A percentile compares a stretch with the other conserved stretches of the same genome.
phyloP scores from a whole-genome alignment of 2,797 vertebrate genomes.

The Huso huso region DNA sequence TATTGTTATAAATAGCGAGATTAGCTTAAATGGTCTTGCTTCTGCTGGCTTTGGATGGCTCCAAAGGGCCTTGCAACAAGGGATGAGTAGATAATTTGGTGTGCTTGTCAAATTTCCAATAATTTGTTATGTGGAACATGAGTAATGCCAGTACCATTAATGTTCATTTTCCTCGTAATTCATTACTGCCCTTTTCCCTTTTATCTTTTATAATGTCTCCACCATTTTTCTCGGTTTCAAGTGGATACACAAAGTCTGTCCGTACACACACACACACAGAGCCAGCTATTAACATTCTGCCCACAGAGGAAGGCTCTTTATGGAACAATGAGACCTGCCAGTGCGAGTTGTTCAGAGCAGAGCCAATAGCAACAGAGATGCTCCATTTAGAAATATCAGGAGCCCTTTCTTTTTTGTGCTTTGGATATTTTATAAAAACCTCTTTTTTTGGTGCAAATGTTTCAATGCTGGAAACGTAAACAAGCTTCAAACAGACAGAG shows the following conservation, averaged over 20 bases:
- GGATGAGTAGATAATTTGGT: constrained; percentile 99
- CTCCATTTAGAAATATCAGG: too few species aligned
- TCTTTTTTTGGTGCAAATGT: constrained; percentile 9
- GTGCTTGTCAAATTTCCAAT: constrained; percentile 99
- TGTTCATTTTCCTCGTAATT: constrained; percentile 99
- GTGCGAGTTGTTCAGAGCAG: too few species aligned
- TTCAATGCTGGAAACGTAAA: constrained; percentile 44
- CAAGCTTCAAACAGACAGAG: constrained; percentile 37
- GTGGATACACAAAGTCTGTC: constrained; percentile 77
- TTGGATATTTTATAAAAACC: too few species aligned
- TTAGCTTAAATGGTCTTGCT: constrained; percentile 99
- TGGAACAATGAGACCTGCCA: too few species aligned
- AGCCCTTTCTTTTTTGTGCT: too few species aligned
- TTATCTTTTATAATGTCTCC: constrained; percentile 95
- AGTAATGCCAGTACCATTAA: constrained; percentile 99
- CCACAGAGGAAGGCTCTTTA: constrained; percentile 46
- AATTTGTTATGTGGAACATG: constrained; percentile 99
- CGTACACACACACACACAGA: constrained; percentile 14
- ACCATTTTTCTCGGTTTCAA: constrained; percentile 89
- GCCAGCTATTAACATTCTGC: constrained; percentile 69
- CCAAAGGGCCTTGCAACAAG: constrained; percentile 80
- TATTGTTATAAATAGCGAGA: constrained; percentile 99
- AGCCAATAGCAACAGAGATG: too few species aligned
- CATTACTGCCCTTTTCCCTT: constrained; percentile 99
- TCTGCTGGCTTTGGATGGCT: constrained; percentile 95